Evolutionary conservation across 2,113 vertebrate species (phyloP).

Genomic region (Urocolius indicus): DNA sequence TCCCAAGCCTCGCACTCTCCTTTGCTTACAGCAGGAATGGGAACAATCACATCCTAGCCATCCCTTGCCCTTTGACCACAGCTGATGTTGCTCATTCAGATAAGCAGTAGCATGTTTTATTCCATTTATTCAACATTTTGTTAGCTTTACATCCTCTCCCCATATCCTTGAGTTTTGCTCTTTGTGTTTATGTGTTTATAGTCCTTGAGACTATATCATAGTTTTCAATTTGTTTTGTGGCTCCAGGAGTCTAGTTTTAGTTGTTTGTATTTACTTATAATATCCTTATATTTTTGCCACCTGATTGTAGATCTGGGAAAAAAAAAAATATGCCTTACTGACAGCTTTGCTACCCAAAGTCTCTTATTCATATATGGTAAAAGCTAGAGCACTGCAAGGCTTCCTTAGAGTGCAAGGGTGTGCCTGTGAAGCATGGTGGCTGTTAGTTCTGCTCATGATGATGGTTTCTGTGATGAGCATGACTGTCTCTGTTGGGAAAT

Average conservation of each 20-base stretch:
- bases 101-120: background rate
- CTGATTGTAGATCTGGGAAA: background rate
- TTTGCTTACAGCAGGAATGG: background rate
- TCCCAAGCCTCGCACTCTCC: background rate
- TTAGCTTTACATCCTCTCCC: background rate
- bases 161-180: background rate
- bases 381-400: background rate
- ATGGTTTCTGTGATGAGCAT: conserved; percentile 51
- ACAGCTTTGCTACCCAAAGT: background rate
- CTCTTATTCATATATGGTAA: background rate
- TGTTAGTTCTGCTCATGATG: conserved; percentile 16
- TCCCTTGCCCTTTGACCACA: background rate
- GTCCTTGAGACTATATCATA: too few species aligned
- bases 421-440: conserved; percentile 30
- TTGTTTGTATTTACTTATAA: background rate
- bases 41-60: background rate
- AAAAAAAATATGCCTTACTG: background rate
- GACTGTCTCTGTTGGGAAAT: conserved; percentile 68
- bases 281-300: background rate
- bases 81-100: background rate
- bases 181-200: background rate
- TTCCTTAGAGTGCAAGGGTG: conserved; percentile 20
- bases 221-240: background rate
- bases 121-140: background rate
- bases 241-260: background rate